A percentile compares a stretch with the other conserved stretches of the same genome.
Evolutionary conservation across 2,888 invertebrate species (phyloP).

Genomic region (Dynastes maya): DNA sequence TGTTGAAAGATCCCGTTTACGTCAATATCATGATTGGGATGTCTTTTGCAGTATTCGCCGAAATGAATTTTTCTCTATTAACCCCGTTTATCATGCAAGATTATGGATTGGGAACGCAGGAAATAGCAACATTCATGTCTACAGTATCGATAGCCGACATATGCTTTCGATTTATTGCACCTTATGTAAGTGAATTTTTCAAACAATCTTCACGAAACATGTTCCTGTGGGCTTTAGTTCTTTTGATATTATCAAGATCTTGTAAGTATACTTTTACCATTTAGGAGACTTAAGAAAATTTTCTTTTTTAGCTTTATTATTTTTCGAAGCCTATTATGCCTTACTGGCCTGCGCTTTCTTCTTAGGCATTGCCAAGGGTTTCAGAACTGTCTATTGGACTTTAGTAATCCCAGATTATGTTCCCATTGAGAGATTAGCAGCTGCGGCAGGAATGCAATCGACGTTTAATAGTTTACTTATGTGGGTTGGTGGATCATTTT

Average conservation of each 20-base stretch:
- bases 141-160: slow-evolving; percentile 73
- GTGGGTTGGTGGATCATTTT: slow-evolving; percentile 75
- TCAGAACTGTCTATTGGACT: slow-evolving; percentile 80
- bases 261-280: slow-evolving; percentile 72
- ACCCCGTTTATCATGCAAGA: slow-evolving; percentile 80
- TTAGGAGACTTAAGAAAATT: background rate
- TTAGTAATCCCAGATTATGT: slow-evolving; percentile 80
- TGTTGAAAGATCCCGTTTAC: slow-evolving; percentile 79
- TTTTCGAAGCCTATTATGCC: slow-evolving; percentile 64
- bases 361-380: slow-evolving; percentile 80
- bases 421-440: slow-evolving; percentile 77
- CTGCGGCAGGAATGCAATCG: slow-evolving; percentile 82
- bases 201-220: slow-evolving; percentile 76
- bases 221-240: slow-evolving; percentile 76
- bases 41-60: slow-evolving; percentile 79
- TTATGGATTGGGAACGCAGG: slow-evolving; percentile 73
- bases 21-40: slow-evolving; percentile 80
- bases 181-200: slow-evolving; percentile 79
- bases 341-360: slow-evolving; percentile 72
- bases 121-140: slow-evolving; percentile 78
- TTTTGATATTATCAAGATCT: slow-evolving; percentile 76
- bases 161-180: slow-evolving; percentile 76
- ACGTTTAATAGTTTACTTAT: slow-evolving; percentile 78
- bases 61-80: slow-evolving; percentile 79
- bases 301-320: slow-evolving; percentile 66